These are phyloP conservation scores for Trichonephila inaurata DNA, from an alignment of 1,140 invertebrate species.

Conservation along the genomic window DNA sequence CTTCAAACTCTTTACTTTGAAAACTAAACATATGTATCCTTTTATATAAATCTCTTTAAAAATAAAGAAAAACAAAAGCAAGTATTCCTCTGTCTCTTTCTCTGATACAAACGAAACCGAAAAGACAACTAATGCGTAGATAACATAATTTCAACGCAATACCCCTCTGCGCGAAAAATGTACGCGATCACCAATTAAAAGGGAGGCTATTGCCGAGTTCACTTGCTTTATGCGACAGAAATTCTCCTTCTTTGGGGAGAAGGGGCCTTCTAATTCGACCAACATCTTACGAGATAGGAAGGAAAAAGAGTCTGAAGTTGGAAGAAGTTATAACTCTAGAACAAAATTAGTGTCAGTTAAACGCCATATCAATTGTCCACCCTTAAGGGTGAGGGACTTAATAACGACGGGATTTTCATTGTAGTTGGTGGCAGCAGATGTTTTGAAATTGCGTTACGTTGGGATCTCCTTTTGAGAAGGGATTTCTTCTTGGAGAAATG, in stretches of 20 bases:
- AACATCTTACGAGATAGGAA: neutral
- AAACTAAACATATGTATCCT: no score
- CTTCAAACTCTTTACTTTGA: no score
- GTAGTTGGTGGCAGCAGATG: constrained; percentile 53
- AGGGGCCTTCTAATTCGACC: constrained; percentile 23
- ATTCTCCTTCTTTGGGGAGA: constrained; percentile 15
- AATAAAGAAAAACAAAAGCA: no score
- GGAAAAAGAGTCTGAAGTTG: neutral
- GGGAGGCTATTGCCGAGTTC: neutral
- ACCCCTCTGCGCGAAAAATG: neutral
- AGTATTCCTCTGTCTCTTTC: no score
- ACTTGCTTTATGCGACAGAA: constrained; percentile 40
- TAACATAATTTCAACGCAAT: neutral
- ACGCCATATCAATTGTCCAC: constrained; percentile 60
- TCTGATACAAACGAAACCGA: neutral
- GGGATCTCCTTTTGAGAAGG: constrained; percentile 7
- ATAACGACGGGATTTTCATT: constrained; percentile 64
- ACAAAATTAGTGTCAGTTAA: constrained; percentile 68
- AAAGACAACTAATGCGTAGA: neutral
- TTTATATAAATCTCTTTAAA: no score
- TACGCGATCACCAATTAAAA: constrained; percentile 55
- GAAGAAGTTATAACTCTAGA: constrained; percentile 26
- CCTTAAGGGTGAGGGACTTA: constrained; percentile 50
- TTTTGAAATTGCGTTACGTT: constrained; percentile 63
- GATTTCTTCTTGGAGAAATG: neutral